Evolutionary conservation across 2,888 invertebrate genomes (phyloP).

Genomic region (Minunthozetes semirufus): DNA sequence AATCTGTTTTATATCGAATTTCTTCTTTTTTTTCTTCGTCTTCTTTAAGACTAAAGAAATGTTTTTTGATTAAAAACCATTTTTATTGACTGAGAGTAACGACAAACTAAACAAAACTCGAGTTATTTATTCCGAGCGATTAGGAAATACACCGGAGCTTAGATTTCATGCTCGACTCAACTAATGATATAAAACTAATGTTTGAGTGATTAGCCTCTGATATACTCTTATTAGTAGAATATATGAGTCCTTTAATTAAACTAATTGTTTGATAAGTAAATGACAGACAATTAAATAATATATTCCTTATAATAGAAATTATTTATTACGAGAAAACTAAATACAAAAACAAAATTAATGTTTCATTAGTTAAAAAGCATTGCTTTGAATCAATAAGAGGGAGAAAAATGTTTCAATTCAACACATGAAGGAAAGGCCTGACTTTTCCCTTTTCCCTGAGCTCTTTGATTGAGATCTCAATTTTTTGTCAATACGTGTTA

Average conservation of each 20-base stretch:
- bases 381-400: background rate
- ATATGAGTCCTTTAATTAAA: background rate
- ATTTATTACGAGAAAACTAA: too few species aligned
- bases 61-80: background rate
- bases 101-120: background rate
- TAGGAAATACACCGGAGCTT: background rate
- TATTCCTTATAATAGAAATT: too few species aligned
- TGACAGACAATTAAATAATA: background rate
- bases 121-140: slow-evolving; percentile 4
- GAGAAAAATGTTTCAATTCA: background rate
- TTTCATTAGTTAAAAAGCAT: slow-evolving; percentile 1
- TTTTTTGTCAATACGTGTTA: background rate
- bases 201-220: background rate
- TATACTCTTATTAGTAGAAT: background rate
- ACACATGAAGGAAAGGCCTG: background rate
- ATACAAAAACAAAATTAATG: background rate
- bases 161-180: background rate
- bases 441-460: too few species aligned
- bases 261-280: background rate
- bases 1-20: too few species aligned
- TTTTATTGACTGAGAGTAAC: too few species aligned
- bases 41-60: background rate
- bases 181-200: background rate
- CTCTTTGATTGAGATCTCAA: background rate
- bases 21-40: too few species aligned